These are phyloP conservation scores for Drosophila persimilis DNA, from an alignment of 1,140 invertebrate species.

Conservation along the genomic window DNA sequence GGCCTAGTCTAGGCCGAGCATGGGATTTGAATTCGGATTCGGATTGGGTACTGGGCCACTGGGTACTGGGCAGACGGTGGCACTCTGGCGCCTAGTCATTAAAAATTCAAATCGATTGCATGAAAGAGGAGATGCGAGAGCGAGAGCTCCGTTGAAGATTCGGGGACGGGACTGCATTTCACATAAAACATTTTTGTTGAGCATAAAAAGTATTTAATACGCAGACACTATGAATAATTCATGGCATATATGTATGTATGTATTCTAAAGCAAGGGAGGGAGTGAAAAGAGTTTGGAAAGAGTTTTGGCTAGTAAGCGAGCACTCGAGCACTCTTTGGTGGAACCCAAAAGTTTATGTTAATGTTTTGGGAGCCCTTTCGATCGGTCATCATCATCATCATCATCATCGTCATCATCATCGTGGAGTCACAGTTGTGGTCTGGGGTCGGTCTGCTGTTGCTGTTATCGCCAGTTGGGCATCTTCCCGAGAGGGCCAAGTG, in stretches of 20 bases:
- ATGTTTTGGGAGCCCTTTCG: slow-evolving; percentile 35
- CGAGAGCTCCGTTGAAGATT: slow-evolving; percentile 8
- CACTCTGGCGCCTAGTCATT: slow-evolving; percentile 81
- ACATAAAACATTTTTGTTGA: slow-evolving; percentile 79
- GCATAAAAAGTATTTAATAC: slow-evolving; percentile 78
- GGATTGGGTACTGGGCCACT: slow-evolving; percentile 1
- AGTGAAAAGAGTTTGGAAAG: slow-evolving; percentile 10
- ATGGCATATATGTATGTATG: slow-evolving; percentile 44
- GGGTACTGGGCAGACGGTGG: slow-evolving; percentile 48
- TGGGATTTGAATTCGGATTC: slow-evolving; percentile 3
- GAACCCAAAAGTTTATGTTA: slow-evolving; percentile 72
- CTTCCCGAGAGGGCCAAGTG: slow-evolving; percentile 60
- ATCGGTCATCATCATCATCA: neutral
- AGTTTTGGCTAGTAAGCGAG: slow-evolving; percentile 24
- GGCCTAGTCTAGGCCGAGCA: slow-evolving; percentile 1
- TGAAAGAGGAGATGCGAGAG: neutral
- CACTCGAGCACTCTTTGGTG: neutral
- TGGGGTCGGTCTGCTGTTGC: slow-evolving; percentile 5
- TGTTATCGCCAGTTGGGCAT: slow-evolving; percentile 66
- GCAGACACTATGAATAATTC: slow-evolving; percentile 70
- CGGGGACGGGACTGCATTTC: slow-evolving; percentile 42
- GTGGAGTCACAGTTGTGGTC: neutral
- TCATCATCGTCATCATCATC: neutral
- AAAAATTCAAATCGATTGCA: slow-evolving; percentile 82
- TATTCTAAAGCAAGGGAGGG: slow-evolving; percentile 12